Conservation (phyloP, 2,797 vertebrate species). For the Macropus fuliginosus region DNA sequence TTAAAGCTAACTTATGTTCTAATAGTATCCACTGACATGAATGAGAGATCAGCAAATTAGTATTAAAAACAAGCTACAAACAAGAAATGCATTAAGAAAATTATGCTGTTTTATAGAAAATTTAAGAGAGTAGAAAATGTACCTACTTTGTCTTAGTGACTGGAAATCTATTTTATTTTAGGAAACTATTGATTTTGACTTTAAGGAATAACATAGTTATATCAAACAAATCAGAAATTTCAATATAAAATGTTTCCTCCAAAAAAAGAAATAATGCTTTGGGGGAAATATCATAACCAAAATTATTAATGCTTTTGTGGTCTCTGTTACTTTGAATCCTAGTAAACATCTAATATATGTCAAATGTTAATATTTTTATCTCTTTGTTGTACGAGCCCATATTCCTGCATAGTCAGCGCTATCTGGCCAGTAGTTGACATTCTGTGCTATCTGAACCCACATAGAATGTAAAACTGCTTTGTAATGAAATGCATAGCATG, state of each 20-base stretch:
- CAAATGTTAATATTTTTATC: not conserved
- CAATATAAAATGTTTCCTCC: slow-evolving; percentile 14
- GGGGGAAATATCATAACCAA: slow-evolving; percentile 8
- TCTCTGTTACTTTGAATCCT: not conserved
- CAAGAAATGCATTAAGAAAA: not conserved
- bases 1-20: not conserved
- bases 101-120: slow-evolving; percentile 16
- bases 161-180: slow-evolving; percentile 68
- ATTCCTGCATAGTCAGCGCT: not conserved
- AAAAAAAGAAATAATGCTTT: not conserved
- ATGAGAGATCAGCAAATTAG: slow-evolving; percentile 1
- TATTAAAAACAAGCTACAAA: not conserved
- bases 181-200: slow-evolving; percentile 56
- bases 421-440: slow-evolving; percentile 14
- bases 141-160: slow-evolving; percentile 8
- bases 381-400: not conserved
- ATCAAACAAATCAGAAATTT: slow-evolving; percentile 49
- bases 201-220: slow-evolving; percentile 40
- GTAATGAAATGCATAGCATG: not conserved
- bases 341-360: not conserved
- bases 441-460: not conserved
- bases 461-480: not conserved
- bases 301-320: slow-evolving; percentile 9
- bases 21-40: not conserved
- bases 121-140: slow-evolving; percentile 24